Evolutionary conservation across 2,888 invertebrate genomes (phyloP).

Genomic region (Ormyrus labotus): DNA sequence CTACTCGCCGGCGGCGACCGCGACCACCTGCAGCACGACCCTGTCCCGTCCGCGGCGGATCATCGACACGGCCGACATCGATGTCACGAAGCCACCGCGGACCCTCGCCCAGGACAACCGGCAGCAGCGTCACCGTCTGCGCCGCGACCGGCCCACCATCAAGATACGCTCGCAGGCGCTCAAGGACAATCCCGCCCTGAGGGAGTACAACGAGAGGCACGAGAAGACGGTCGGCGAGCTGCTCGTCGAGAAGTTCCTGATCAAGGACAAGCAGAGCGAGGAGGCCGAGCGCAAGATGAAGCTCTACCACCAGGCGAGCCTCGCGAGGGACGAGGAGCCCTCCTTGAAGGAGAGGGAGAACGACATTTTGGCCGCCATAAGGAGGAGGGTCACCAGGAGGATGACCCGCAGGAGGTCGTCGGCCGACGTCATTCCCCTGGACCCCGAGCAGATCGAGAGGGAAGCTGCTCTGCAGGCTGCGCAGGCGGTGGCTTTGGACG

Average conservation of each 20-base stretch:
- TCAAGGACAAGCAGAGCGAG: conserved; percentile 78
- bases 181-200: conserved; percentile 74
- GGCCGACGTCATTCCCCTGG: conserved; percentile 66
- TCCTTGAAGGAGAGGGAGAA: conserved; percentile 53
- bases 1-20: conserved; percentile 66
- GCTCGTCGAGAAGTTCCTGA: conserved; percentile 85
- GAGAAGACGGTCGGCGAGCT: conserved; percentile 85
- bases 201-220: conserved; percentile 76
- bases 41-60: conserved; percentile 80
- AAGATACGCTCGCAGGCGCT: conserved; percentile 74
- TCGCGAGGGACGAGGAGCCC: conserved; percentile 33
- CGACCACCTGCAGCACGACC: conserved; percentile 61
- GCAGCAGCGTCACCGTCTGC: conserved; percentile 66
- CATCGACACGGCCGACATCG: conserved; percentile 91
- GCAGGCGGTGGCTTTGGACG: conserved; percentile 72
- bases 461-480: conserved; percentile 70
- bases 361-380: conserved; percentile 65
- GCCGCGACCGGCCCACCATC: conserved; percentile 70
- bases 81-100: conserved; percentile 81
- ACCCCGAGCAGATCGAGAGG: conserved; percentile 68
- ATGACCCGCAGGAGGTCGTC: conserved; percentile 72
- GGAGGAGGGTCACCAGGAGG: conserved; percentile 68
- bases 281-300: conserved; percentile 55
- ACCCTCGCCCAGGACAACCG: conserved; percentile 57
- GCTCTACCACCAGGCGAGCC: conserved; percentile 64